phyloP scores from a whole-genome alignment of 1,140 invertebrate species.

The Nilaparvata lugens region DNA sequence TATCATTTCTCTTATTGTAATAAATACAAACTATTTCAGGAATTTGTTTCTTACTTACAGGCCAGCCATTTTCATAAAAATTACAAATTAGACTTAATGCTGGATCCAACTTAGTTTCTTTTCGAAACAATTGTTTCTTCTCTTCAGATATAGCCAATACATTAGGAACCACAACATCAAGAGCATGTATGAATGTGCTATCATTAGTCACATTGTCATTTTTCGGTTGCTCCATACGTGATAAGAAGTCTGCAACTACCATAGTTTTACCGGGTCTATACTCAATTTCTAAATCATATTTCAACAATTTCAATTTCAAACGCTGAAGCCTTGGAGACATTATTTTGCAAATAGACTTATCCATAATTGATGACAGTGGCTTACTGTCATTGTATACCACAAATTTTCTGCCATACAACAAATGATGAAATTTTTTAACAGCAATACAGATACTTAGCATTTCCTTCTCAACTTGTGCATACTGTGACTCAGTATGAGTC shows the following conservation, averaged over 20 bases:
- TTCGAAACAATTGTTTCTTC: not conserved
- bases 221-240: conserved; percentile 16
- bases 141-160: not conserved
- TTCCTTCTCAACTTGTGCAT: conserved; percentile 35
- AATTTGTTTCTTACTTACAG: not conserved
- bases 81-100: too few species aligned
- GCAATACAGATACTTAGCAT: conserved; percentile 30
- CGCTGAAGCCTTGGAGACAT: conserved; percentile 31
- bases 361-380: conserved; percentile 35
- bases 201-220: conserved; percentile 10
- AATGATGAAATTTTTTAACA: conserved; percentile 29
- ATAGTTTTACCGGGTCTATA: conserved; percentile 29
- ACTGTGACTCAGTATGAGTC: conserved; percentile 27
- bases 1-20: not conserved
- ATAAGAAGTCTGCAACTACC: conserved; percentile 26
- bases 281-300: conserved; percentile 28
- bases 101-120: not conserved
- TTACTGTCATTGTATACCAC: conserved; percentile 38
- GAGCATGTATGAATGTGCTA: not conserved
- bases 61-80: conserved; percentile 1
- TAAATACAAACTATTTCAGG: not conserved
- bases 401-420: conserved; percentile 27
- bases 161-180: not conserved
- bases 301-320: conserved; percentile 18
- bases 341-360: conserved; percentile 32